Base-by-base conservation (phyloP, 2,113 vertebrate genomes). In the Arothron firmamentum region DNA sequence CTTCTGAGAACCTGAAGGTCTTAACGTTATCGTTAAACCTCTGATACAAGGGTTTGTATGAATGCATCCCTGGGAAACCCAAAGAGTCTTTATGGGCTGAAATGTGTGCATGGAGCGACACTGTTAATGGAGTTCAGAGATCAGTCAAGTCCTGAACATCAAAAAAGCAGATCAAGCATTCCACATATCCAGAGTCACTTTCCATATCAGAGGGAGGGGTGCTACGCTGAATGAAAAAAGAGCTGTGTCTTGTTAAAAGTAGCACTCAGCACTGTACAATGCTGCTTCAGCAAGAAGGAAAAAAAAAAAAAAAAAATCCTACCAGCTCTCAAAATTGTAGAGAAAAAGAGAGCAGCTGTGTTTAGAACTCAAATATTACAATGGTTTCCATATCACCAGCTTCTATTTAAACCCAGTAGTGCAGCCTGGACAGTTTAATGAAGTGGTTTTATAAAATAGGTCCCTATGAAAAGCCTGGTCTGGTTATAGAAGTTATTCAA, bases 191-290 rank as follows among this genome's bases (percentile, higher is more conserved):
- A 74, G 66, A 59, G 71, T 77, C 57, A 2, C 72, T 84, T 81
- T 82, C 70, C 79, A 78, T 70, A 81, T 84, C 79, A 82, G 72
- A 83, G 77, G 42, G 52, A 59, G 63, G 45, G 69, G 48, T 31
- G 55, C 61, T 58, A 18, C 23, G 50, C 15, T 2, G 58, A 21
- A 28, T 41, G 57, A 73, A 52, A 69, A 80, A 79, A 67, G 23
- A 78, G 61, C 52, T 11, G 0, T 2, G 48, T 65, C 62, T 72
- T 50, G 49, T 63, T 34, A 62, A 77, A 59, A 71, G 43, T 11
- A 43, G 52, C 31, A 45, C 38, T 65, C 25, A 3, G 21, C 25
- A 19, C 52, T 1, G 48, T 28, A 48, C 20, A 59, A 23, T 77
- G 58, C 67, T 60, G 67, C 52, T 67, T 74, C 55, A 73, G 75